phyloP scores from a whole-genome alignment of 2,888 invertebrate genomes.

The Rotaria sp. region DNA sequence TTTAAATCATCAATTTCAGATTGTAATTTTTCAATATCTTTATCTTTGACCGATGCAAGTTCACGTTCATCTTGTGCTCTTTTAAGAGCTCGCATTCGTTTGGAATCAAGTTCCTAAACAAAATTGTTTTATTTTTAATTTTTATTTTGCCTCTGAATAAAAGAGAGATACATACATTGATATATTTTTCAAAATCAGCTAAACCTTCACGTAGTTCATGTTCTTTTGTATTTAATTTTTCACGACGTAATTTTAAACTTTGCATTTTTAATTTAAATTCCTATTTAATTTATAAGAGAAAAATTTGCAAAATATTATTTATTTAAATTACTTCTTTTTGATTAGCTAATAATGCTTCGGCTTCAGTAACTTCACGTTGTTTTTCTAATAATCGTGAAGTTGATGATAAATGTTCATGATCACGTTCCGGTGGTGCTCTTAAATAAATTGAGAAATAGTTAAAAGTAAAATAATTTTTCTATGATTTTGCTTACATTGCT shows the following conservation, averaged over 20 bases:
- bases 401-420: constrained; percentile 55
- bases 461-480: background rate
- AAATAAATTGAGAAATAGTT: background rate
- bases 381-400: constrained; percentile 55
- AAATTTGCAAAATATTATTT: background rate
- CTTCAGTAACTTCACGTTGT: constrained; percentile 55
- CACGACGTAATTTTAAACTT: constrained; percentile 54
- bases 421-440: constrained; percentile 56
- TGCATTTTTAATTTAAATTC: constrained; percentile 58
- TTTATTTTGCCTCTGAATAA: background rate
- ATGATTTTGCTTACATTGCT: background rate
- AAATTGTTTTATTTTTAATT: background rate
- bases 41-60: constrained; percentile 52
- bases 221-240: constrained; percentile 55
- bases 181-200: constrained; percentile 56
- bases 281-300: constrained; percentile 43
- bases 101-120: constrained; percentile 55
- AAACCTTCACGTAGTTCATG: constrained; percentile 54
- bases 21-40: constrained; percentile 49
- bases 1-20: constrained; percentile 41
- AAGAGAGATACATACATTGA: constrained; percentile 47
- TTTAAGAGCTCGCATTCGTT: constrained; percentile 53
- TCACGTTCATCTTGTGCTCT: constrained; percentile 55
- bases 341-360: constrained; percentile 54
- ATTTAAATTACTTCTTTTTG: constrained; percentile 52